phyloP scores from a whole-genome alignment of 2,113 vertebrate genomes.

The Monarcha castaneiventris region DNA sequence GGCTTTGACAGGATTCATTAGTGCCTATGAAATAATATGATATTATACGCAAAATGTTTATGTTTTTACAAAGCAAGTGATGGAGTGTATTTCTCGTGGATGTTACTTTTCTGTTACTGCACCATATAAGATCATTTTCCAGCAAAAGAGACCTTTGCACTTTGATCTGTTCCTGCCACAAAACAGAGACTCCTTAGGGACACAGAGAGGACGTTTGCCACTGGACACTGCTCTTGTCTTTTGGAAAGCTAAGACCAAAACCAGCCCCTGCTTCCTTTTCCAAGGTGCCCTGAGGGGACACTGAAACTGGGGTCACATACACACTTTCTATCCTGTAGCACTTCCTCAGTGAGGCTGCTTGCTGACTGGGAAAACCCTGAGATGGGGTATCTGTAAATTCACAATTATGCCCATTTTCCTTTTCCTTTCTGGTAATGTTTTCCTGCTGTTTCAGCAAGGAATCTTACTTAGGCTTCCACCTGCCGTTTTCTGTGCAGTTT shows the following conservation, averaged over 20 bases:
- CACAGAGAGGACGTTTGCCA: background rate
- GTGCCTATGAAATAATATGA: background rate
- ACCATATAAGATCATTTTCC: background rate
- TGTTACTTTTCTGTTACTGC: background rate
- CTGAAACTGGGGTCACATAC: background rate
- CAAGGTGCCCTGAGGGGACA: background rate
- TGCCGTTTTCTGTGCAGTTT: background rate
- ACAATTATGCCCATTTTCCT: background rate
- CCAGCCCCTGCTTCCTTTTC: background rate
- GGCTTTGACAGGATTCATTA: background rate
- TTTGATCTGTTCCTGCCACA: background rate
- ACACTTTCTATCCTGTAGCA: background rate
- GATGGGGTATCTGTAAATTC: background rate
- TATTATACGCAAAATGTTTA: rapidly evolving
- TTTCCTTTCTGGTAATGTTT: background rate
- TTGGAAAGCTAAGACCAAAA: background rate
- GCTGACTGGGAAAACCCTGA: background rate
- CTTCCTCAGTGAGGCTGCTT: background rate
- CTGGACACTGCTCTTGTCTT: background rate
- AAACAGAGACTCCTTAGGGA: background rate
- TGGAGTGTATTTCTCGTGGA: background rate
- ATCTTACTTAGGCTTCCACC: background rate
- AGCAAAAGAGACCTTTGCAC: background rate
- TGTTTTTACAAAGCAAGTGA: background rate
- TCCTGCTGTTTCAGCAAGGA: background rate